Conservation (phyloP, 1,140 invertebrate species). For the Bombus confusus region DNA sequence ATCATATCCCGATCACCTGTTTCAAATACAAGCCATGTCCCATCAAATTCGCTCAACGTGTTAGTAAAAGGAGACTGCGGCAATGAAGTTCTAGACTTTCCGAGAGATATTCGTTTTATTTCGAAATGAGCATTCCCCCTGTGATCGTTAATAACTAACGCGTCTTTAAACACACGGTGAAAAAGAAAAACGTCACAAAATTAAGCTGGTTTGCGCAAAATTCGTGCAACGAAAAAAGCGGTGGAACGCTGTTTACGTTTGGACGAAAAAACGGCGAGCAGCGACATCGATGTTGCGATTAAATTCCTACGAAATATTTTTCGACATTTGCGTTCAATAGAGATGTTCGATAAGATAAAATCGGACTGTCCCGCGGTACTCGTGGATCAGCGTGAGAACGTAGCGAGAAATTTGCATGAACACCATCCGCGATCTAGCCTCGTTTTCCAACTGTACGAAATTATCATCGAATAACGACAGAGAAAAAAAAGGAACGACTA, state of each 20-base stretch:
- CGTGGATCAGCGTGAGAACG: neutral
- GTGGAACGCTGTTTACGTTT: neutral
- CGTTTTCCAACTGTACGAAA: neutral
- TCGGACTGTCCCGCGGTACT: neutral
- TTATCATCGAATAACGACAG: neutral
- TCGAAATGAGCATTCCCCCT: too few species aligned
- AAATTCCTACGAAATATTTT: constrained; percentile 12
- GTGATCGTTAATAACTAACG: too few species aligned
- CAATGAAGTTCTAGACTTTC: too few species aligned
- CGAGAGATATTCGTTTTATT: too few species aligned
- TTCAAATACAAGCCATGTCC: too few species aligned
- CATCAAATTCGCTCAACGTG: too few species aligned
- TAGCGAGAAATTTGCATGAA: neutral
- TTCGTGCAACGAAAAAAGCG: neutral
- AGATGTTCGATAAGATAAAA: constrained; percentile 31
- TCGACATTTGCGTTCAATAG: constrained; percentile 6
- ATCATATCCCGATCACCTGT: too few species aligned
- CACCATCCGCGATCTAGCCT: too few species aligned
- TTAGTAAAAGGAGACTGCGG: too few species aligned
- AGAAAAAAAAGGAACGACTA: neutral
- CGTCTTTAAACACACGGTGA: too few species aligned
- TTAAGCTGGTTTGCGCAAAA: neutral
- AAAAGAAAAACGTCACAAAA: too few species aligned
- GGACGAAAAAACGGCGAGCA: neutral
- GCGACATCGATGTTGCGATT: neutral